Evolutionary conservation across 2,888 invertebrate genomes (phyloP).

Genomic region (Hydraecia micacea): DNA sequence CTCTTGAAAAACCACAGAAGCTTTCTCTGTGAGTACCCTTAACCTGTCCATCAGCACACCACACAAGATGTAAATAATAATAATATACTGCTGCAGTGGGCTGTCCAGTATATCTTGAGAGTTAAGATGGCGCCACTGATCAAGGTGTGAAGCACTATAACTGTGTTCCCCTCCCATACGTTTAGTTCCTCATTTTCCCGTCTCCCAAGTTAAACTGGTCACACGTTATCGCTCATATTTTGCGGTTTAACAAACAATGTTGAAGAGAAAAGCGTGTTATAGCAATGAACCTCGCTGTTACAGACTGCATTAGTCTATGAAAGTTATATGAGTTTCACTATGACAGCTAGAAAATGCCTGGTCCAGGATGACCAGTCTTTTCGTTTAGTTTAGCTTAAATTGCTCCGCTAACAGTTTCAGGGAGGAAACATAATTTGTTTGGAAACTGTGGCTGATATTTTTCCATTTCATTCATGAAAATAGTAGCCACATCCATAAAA

Average conservation of each 20-base stretch:
- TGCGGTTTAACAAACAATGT: conserved; percentile 49
- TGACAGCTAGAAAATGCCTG: conserved; percentile 27
- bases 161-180: neutral
- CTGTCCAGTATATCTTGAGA: neutral
- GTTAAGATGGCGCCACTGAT: conserved; percentile 10
- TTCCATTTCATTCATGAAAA: too few relatives aligned
- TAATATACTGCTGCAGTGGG: neutral
- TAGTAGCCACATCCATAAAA: neutral
- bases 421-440: too few relatives aligned
- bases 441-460: too few relatives aligned
- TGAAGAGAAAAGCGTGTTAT: conserved; percentile 34
- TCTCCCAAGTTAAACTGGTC: conserved; percentile 2
- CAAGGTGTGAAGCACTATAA: neutral
- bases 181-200: conserved; percentile 17
- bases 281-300: conserved; percentile 36
- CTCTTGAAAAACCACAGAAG: conserved; percentile 21
- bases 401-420: neutral
- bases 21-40: conserved; percentile 40
- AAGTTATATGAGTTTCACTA: conserved; percentile 51
- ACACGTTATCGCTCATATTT: conserved; percentile 15
- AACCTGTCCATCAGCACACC: conserved; percentile 10
- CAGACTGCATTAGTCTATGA: conserved; percentile 44
- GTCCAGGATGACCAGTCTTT: too few relatives aligned
- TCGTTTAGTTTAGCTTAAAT: neutral
- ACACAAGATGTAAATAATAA: conserved; percentile 1